A percentile compares a stretch with the other conserved stretches of the same genome.
These are phyloP conservation scores for Camelus bactrianus DNA, from an alignment of 2,113 vertebrate species.

Conservation along the genomic window DNA sequence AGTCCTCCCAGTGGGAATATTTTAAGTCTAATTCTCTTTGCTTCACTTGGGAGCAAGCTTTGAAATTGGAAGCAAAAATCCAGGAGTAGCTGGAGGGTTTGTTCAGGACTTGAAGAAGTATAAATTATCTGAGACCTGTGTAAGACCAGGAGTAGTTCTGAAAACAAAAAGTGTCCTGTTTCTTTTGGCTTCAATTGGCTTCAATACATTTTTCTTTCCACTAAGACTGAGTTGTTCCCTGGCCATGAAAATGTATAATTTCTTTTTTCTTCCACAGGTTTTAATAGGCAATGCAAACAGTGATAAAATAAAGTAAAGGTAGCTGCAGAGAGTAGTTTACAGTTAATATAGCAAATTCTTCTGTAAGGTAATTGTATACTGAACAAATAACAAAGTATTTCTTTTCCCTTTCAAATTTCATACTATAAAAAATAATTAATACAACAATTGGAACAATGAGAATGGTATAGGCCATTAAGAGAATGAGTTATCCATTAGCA, in stretches of 20 bases:
- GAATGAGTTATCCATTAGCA: neutral
- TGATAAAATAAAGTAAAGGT: neutral
- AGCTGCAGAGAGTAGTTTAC: neutral
- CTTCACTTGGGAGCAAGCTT: neutral
- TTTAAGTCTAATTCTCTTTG: neutral
- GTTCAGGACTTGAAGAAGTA: neutral
- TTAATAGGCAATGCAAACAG: neutral
- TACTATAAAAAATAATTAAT: neutral
- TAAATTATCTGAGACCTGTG: neutral
- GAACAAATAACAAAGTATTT: neutral
- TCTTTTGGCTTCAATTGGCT: neutral
- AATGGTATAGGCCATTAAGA: neutral
- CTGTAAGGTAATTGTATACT: neutral
- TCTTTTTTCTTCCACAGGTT: neutral
- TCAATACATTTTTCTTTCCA: neutral
- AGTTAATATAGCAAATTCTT: neutral
- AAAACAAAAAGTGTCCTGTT: neutral
- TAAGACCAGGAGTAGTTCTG: neutral
- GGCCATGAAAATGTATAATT: neutral
- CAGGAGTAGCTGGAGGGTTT: neutral
- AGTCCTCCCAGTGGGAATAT: neutral
- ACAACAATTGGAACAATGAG: neutral
- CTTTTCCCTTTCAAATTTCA: neutral
- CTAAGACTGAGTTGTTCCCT: neutral
- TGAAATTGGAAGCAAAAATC: slow-evolving; percentile 11